phyloP scores from a whole-genome alignment of 2,113 vertebrate genomes.

The Meles meles region DNA sequence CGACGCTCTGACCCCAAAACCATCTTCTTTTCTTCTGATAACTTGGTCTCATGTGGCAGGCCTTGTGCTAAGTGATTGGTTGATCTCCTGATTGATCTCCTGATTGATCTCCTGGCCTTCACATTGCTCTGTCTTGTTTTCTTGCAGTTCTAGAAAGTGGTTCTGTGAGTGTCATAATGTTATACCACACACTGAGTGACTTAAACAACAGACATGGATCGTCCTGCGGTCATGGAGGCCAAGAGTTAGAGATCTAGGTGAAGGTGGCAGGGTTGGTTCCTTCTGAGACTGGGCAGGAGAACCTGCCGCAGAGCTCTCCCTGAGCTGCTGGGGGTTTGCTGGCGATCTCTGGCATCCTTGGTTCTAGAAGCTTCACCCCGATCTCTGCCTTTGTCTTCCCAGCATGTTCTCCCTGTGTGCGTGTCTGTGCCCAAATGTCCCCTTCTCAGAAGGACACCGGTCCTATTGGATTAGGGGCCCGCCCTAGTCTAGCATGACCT shows the following conservation, averaged over 20 bases:
- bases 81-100: no score
- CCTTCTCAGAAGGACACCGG: not conserved
- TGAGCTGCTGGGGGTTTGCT: not conserved
- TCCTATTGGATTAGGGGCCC: not conserved
- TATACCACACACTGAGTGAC: fast-evolving
- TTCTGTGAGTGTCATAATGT: fast-evolving
- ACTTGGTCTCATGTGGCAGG: not conserved
- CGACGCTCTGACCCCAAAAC: not conserved
- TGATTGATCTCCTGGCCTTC: no score
- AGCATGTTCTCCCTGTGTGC: fast-evolving
- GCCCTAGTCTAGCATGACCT: fast-evolving
- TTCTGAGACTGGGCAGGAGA: fast-evolving
- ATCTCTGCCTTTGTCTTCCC: not conserved
- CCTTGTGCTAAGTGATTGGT: fast-evolving
- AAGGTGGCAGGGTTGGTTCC: fast-evolving
- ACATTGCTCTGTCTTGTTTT: fast-evolving
- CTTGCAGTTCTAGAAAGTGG: not conserved
- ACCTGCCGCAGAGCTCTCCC: fast-evolving
- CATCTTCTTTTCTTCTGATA: not conserved
- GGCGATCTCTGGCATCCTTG: not conserved
- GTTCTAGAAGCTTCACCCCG: fast-evolving
- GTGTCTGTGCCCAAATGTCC: not conserved
- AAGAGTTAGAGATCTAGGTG: not conserved
- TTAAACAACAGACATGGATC: fast-evolving
- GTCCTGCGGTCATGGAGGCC: no score